Conservation (phyloP, 2,888 invertebrate species). For the Gibbula magus region DNA sequence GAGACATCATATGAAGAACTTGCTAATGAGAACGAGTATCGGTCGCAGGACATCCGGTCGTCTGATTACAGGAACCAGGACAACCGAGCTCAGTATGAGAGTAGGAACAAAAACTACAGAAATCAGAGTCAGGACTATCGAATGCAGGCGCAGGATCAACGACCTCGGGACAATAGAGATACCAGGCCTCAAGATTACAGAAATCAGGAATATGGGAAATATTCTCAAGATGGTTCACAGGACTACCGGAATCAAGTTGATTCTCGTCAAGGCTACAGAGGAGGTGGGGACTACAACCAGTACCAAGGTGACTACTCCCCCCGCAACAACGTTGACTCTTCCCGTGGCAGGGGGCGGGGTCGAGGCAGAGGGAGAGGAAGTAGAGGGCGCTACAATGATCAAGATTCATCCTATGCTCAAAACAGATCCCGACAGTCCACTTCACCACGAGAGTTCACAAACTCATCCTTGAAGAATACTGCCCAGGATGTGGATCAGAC, state of each 20-base stretch:
- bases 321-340: conserved; percentile 29
- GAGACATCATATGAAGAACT: not conserved
- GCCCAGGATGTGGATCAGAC: conserved; percentile 8
- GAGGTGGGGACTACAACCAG: not conserved
- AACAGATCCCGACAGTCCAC: conserved; percentile 7
- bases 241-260: not conserved
- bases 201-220: conserved; percentile 20
- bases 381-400: not conserved
- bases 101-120: conserved; percentile 26
- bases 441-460: conserved; percentile 34
- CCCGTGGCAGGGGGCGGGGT: not conserved
- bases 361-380: conserved; percentile 19
- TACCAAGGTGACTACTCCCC: conserved; percentile 20
- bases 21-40: conserved; percentile 15
- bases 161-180: not conserved
- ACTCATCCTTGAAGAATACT: conserved; percentile 28
- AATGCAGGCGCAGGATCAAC: not conserved
- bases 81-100: conserved; percentile 9
- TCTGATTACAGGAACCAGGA: conserved; percentile 17
- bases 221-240: not conserved
- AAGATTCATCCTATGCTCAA: not conserved
- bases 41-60: not conserved
- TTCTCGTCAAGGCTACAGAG: conserved; percentile 11
- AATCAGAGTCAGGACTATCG: conserved; percentile 5
- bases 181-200: conserved; percentile 8